Evolutionary conservation across 2,113 vertebrate genomes (phyloP), one percentile per base, ranked within the genome.

Genomic region (Callipepla squamata): DNA sequence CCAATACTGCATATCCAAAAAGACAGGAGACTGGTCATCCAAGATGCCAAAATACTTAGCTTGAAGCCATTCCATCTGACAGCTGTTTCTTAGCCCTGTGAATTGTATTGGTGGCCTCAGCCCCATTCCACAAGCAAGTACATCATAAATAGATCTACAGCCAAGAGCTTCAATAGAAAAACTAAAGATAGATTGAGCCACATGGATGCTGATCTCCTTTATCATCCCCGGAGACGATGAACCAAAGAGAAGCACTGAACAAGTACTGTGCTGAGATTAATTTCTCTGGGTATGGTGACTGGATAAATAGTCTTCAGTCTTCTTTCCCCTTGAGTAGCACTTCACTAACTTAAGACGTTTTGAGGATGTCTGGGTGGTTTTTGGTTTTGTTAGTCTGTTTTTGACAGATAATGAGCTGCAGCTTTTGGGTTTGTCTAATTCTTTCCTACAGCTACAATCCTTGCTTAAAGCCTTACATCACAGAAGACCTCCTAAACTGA

Each of bases 41-140:
- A 79, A 47, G 80, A 30, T 58, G n/a, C 40, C 74, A 23, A 51
- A 72, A 91, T 45, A 26, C 28, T 57, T 55, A 34, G 21, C 28
- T 63, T 73, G 59, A 87, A 74, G 51, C 14, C 78, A 77, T 11
- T 44, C 48, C 45, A 50, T 22, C n/a, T 53, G 66, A 61, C 90
- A 90, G 80, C 87, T 93, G 70, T 42, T 73, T 63, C 8, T 10
- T 61, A 78, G 30, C 36, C 32, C 53, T 89, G 26, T 80, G 84
- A 94, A 87, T 93, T 85, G 72, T 6, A 19, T 18, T 87, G 85
- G 34, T 77, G 79, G 55, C 55, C 87, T 92, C 72, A 92, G 70
- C 36, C 47, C 30, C 50, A 30, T 84, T 61, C 78, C 59, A 48
- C 58, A 57, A 57, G 40, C 19, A 47, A 91, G 30, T 34, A 61